These are phyloP conservation scores for Ophioderma brevispina DNA, from an alignment of 35 echinoderm and acorn worm species.

Conservation along the genomic window DNA sequence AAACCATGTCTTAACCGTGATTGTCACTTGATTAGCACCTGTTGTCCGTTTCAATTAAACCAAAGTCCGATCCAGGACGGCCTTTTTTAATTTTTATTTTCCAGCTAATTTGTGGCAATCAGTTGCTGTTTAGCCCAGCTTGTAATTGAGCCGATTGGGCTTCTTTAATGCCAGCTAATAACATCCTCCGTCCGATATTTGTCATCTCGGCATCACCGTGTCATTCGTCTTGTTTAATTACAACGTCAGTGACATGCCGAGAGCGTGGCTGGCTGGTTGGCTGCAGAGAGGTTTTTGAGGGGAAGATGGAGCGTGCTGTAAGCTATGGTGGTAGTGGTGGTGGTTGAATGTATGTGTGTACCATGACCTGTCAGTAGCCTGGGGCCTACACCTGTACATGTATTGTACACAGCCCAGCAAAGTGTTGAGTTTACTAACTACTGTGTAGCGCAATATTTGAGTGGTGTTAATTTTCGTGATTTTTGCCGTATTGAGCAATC, in stretches of 20 bases:
- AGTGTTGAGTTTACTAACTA: no score
- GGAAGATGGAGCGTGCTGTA: no score
- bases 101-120: neutral
- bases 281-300: no score
- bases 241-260: neutral
- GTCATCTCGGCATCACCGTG: neutral
- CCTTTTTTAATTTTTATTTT: neutral
- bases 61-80: neutral
- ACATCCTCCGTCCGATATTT: constrained; percentile 3
- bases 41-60: neutral
- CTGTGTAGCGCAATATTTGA: no score
- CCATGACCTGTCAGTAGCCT: no score
- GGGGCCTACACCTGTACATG: no score
- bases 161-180: neutral
- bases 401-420: no score
- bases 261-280: neutral
- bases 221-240: constrained; percentile 7
- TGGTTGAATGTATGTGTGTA: no score
- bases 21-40: neutral
- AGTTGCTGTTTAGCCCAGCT: neutral
- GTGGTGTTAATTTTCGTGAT: no score
- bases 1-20: no score
- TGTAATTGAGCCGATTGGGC: neutral
- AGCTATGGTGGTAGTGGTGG: no score
- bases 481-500: no score